Evolutionary conservation across 2,888 invertebrate genomes (phyloP).

Genomic region (Drosophila setosimentum): DNA sequence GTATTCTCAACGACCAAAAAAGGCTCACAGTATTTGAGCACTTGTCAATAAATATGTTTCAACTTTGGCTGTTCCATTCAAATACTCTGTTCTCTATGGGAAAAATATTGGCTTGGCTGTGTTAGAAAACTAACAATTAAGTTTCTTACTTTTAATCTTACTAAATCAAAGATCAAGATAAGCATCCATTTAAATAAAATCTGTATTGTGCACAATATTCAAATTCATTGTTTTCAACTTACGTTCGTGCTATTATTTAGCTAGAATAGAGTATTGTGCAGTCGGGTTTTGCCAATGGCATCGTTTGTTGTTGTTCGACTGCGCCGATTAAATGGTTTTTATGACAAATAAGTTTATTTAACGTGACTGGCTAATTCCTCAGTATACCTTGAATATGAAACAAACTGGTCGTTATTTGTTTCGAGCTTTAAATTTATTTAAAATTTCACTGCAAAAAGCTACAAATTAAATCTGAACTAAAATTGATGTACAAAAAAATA

Average conservation of each 20-base stretch:
- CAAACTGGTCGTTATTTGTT: not conserved
- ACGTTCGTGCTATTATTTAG: too few species aligned
- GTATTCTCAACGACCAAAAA: slow-evolving; percentile 32
- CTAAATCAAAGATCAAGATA: not conserved
- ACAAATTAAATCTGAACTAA: not conserved
- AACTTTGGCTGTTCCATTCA: slow-evolving; percentile 18
- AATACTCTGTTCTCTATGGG: not conserved
- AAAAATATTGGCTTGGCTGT: not conserved
- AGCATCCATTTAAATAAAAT: not conserved
- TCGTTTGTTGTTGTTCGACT: not conserved
- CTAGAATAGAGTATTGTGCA: not conserved
- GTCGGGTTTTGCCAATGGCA: not conserved
- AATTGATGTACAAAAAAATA: slow-evolving; percentile 6
- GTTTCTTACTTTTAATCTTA: not conserved
- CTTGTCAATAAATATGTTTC: slow-evolving; percentile 26
- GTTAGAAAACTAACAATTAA: not conserved
- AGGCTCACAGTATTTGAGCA: slow-evolving; percentile 21
- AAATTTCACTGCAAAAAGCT: not conserved
- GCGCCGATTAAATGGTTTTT: slow-evolving; percentile 6
- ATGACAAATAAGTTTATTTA: slow-evolving; percentile 24
- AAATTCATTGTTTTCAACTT: not conserved
- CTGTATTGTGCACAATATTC: not conserved
- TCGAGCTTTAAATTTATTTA: not conserved
- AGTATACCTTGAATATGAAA: not conserved
- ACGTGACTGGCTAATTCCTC: slow-evolving; percentile 1